Base-by-base conservation (phyloP, 2,113 vertebrate species). In the Arvicanthis niloticus region DNA sequence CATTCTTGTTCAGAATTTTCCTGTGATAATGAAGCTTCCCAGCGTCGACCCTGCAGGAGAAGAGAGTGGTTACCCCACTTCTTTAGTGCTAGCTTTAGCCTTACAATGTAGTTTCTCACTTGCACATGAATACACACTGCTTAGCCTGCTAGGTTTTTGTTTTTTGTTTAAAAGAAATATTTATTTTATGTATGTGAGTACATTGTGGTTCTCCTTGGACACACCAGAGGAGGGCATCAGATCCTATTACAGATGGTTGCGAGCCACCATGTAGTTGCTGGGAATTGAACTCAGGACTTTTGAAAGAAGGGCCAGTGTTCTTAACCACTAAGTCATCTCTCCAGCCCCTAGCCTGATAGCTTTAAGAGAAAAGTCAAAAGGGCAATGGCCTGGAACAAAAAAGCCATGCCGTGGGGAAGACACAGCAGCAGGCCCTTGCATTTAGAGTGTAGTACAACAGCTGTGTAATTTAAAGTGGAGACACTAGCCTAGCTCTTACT, bases 11-110 rank as follows among this genome's bases (percentile, higher is more conserved):
- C 89, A 99, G 56, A 3, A 99, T 98, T 93, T 99, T 99, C 91
- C 99, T 98, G 94, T 99, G 98, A 97, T 99, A 99, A 98, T 99
- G 99, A 78, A 99, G 97, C 98, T 99, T 99, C 15, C 99, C 99
- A 37, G 99, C 99, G 68, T 99, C 99, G 4, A 99, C 99, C 97
- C 99, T 99, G 76, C 80, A 88, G 45, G 37, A 88, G 37, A 68
- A 56, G 58, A 19, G 15, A 34, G 11, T 0, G 1, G 53, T 22
- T 2, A 7, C 0, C 26, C 29, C 60, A 37, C 53, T 17, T 60
- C 73, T 80, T 45, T 67, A 93, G 0, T 37, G 60, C 62, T 5
- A 19, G 56, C 40, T 91, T 56, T 72, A 26, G 4, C 29, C 37
- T 17, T 78, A 56, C n/a, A 51, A 68, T 7, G 75, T 15, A 48